Base-by-base conservation (phyloP, 2,888 invertebrate species). In the Oxyteleia sp. region DNA sequence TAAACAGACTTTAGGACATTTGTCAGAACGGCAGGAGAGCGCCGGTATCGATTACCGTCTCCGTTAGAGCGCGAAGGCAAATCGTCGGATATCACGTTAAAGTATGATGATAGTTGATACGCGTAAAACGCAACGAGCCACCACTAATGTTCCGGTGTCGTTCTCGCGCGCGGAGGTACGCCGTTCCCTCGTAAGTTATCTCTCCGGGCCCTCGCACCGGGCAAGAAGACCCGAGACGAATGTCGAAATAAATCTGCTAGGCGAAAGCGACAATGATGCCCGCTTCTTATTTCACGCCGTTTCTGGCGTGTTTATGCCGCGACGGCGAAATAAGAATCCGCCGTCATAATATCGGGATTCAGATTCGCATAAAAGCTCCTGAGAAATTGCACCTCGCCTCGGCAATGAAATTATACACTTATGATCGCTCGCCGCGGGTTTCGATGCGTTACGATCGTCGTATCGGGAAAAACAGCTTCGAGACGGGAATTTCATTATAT, bases 51-150 rank as follows among this genome's bases (percentile, higher is more conserved):
- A 90, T 89, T 89, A 89, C 89, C 87, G 87, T 87, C 88, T 86
- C 87, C 86, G 87, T 86, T 85, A 84, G 85, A 84, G 83, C 87
- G 88, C 87, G 84, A 86, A 84, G 84, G 88, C 90, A 91, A 91
- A 91, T 91, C 88, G 89, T 88, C 88, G 88, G 90, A 89, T 91
- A 91, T 92, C 91, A 91, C 91, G 89, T 88, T 92, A 88, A 91
- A 90, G 91, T 91, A 92, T 91, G 91, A 92, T 91, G 91, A 91
- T 91, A 90, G 91, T 90, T 88, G 90, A 88, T 88, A 90, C 88
- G 88, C 87, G 88, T 88, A 88, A 89, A 90, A 89, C 88, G 87
- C 88, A 89, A 90, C 89, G 89, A 89, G 86, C 87, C 86, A 85
- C 85, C 86, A 86, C 89, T 90, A 90, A 91, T 91, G 89, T 87